phyloP scores from a whole-genome alignment of 1,140 invertebrate genomes.

The Hesperophylax magnus region DNA sequence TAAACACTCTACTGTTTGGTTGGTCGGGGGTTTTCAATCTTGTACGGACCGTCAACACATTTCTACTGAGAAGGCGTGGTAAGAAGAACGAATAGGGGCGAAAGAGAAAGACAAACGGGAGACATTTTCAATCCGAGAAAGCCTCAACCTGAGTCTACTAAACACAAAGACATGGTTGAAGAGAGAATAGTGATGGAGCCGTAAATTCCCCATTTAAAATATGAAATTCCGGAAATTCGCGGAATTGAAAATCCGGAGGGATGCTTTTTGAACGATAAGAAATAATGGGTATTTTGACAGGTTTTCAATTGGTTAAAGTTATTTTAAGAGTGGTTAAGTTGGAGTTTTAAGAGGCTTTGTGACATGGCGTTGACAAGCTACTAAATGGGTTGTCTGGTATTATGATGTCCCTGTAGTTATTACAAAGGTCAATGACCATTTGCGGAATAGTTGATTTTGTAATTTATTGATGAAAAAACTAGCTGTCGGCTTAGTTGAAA shows the following conservation, averaged over 20 bases:
- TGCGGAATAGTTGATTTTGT: too few relatives aligned
- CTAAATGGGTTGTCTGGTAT: too few relatives aligned
- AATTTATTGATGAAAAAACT: too few relatives aligned
- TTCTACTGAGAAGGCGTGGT: neutral
- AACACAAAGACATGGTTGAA: slow-evolving; percentile 12
- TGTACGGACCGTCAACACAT: slow-evolving; percentile 45
- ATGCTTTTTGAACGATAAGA: neutral
- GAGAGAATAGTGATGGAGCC: neutral
- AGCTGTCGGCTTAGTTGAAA: too few relatives aligned
- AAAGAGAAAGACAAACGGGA: slow-evolving; percentile 23
- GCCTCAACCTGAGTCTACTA: slow-evolving; percentile 20
- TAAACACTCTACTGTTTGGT: neutral
- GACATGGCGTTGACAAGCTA: too few relatives aligned
- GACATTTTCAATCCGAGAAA: slow-evolving; percentile 29
- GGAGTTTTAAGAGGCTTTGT: too few relatives aligned
- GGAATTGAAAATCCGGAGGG: neutral
- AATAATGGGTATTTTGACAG: neutral
- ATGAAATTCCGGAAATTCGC: neutral
- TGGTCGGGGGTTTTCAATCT: slow-evolving; percentile 37
- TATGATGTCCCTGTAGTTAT: too few relatives aligned
- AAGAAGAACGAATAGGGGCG: neutral
- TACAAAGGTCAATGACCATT: too few relatives aligned
- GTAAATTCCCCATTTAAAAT: slow-evolving; percentile 22
- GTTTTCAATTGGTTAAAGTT: too few relatives aligned
- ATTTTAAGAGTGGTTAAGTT: too few relatives aligned